Evolutionary conservation across 2,888 invertebrate species (phyloP).

Genomic region (Lasioglossum malachurum): DNA sequence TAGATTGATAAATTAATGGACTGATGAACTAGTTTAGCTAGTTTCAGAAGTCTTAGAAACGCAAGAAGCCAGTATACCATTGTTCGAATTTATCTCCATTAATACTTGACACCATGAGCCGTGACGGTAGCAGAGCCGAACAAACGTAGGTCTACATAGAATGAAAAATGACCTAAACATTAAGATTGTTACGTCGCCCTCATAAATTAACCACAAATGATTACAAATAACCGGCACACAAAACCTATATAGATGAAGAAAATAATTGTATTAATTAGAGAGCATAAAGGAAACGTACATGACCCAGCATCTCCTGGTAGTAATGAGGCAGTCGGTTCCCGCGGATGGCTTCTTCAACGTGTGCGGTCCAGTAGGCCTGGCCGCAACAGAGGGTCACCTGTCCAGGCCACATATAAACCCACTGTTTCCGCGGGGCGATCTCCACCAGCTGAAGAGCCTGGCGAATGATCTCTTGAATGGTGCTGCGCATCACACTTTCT

Average conservation of each 20-base stretch:
- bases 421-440: conserved; percentile 86
- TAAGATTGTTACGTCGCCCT: background rate
- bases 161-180: background rate
- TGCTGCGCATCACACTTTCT: conserved; percentile 90
- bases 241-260: background rate
- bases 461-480: conserved; percentile 79
- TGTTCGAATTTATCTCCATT: background rate
- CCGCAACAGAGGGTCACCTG: conserved; percentile 92
- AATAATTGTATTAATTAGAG: background rate
- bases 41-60: background rate
- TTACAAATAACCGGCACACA: background rate
- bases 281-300: conserved; percentile 83
- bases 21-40: background rate
- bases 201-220: background rate
- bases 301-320: conserved; percentile 86
- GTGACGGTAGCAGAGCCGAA: background rate
- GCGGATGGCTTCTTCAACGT: conserved; percentile 88
- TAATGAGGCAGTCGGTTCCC: conserved; percentile 86
- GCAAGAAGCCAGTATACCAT: background rate
- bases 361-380: conserved; percentile 91
- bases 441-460: conserved; percentile 85
- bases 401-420: conserved; percentile 93
- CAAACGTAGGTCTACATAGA: background rate
- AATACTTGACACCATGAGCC: background rate
- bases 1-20: background rate